A percentile compares a stretch with the other conserved stretches of the same genome.
Evolutionary conservation across 2,113 vertebrate genomes (phyloP).

Genomic region (Varanus komodoensis): DNA sequence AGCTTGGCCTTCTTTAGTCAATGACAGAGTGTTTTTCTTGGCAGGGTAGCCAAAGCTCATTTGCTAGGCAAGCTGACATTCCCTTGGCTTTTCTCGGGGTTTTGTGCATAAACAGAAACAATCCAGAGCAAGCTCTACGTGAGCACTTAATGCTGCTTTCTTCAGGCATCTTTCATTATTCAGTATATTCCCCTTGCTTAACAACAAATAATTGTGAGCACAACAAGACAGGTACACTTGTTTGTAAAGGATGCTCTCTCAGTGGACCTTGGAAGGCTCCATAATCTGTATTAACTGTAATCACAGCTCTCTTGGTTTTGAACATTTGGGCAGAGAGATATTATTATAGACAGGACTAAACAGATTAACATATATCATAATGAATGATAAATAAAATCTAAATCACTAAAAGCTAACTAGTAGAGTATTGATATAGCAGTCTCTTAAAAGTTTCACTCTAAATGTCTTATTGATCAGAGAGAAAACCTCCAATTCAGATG

Average conservation of each 20-base stretch:
- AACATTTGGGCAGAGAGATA: background rate
- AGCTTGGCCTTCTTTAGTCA: conserved; percentile 41
- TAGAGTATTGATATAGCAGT: background rate
- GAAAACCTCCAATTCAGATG: background rate
- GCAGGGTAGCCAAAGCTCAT: conserved; percentile 52
- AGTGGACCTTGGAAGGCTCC: conserved; percentile 42
- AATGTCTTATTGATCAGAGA: background rate
- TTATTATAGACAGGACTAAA: background rate
- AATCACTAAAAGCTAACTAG: background rate
- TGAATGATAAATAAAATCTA: background rate
- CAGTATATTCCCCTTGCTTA: conserved; percentile 65
- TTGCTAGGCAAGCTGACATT: conserved; percentile 61
- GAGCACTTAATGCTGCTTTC: conserved; percentile 55
- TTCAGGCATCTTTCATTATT: conserved; percentile 76
- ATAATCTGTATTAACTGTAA: background rate
- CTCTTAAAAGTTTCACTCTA: background rate
- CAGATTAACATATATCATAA: background rate
- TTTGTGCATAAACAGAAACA: conserved; percentile 66
- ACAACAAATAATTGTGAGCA: conserved; percentile 71
- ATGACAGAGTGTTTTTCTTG: conserved; percentile 68
- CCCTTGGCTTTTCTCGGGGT: conserved; percentile 47
- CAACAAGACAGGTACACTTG: conserved; percentile 69
- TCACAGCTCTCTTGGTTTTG: rapidly evolving
- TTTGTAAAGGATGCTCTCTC: conserved; percentile 39
- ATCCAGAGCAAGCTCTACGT: conserved; percentile 45